These are phyloP conservation scores for Miniopterus natalensis DNA, from an alignment of 2,113 vertebrate genomes.

Conservation along the genomic window DNA sequence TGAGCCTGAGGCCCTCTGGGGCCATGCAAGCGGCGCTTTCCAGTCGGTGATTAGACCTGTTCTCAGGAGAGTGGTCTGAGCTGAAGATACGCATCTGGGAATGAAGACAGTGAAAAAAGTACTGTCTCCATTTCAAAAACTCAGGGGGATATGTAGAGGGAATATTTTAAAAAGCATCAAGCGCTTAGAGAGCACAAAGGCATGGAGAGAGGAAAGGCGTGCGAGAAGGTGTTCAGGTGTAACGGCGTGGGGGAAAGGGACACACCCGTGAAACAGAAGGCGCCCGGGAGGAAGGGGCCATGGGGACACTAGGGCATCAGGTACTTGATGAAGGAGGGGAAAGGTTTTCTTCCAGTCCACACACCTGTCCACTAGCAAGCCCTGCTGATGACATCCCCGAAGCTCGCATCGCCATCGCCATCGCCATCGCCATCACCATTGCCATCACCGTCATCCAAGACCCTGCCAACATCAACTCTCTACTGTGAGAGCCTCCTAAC, in stretches of 20 bases:
- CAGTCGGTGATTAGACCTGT: background rate
- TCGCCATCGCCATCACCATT: background rate
- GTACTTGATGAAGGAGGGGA: too few relatives aligned
- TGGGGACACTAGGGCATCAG: background rate
- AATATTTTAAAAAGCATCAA: background rate
- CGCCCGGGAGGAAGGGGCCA: background rate
- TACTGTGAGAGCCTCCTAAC: background rate
- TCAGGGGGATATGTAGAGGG: background rate
- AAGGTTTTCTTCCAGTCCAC: background rate
- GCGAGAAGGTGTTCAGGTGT: background rate
- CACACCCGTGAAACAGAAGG: background rate
- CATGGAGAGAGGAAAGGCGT: background rate
- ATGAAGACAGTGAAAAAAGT: background rate
- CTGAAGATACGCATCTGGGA: background rate
- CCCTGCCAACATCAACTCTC: background rate
- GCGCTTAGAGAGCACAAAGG: background rate
- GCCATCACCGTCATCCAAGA: background rate
- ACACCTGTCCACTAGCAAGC: rapidly evolving
- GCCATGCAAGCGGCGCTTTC: too few relatives aligned
- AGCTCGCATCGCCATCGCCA: background rate
- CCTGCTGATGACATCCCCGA: background rate
- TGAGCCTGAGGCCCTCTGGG: background rate
- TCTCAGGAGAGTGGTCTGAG: background rate
- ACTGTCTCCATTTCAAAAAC: background rate
- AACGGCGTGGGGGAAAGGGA: background rate